Evolutionary conservation across 1,140 invertebrate species (phyloP), one percentile per base, ranked within the genome.

Genomic region (Eciton burchellii): DNA sequence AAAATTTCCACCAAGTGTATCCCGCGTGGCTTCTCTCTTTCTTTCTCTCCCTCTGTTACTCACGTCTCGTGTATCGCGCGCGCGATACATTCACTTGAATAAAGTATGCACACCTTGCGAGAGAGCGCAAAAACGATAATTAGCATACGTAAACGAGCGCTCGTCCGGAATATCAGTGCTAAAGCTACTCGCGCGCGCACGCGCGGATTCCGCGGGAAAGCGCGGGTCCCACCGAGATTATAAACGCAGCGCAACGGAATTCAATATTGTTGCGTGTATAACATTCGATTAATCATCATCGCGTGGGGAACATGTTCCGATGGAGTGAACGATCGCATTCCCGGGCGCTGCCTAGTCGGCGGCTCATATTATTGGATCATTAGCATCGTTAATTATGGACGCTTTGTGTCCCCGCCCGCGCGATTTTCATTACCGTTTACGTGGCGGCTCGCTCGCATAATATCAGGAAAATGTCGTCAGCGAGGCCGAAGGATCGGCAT

Each of bases 261-360:
- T 79, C 63, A 79, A 79, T 79, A 79, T 70, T 79, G 63, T 70
- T 70, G 35, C 74, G 49, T 47, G 49, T 56, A 29, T 45, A 70
- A 57, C 74, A 79, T 79, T 79, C 63, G 74, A 79, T 79, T 79
- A 79, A 79, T 79, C 66, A 79, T 79, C 66, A 71, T 73, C 68
- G 68, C 24, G 29, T 54, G 35, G 54, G 47, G 16, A 21, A n/a
- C 26, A 26, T 73, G 52, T 72, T 81, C 47, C 70, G 70, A 54
- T 72, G 43, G 26, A 81, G 57, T 54, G 79, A 81, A 81, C 74
- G 79, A 73, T 73, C 66, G 56, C 21, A 68, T 71, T 74, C 21
- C 21, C 49, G 29, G n/a, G n/a, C 24, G 14, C 24, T 16, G 63
- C 63, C 35, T 43, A 45, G 74, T 63, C 74, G 63, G 16, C 63